Evolutionary conservation across 2,113 vertebrate genomes (phyloP), one percentile per base, ranked within the genome.

Genomic region (Zootoca vivipara): DNA sequence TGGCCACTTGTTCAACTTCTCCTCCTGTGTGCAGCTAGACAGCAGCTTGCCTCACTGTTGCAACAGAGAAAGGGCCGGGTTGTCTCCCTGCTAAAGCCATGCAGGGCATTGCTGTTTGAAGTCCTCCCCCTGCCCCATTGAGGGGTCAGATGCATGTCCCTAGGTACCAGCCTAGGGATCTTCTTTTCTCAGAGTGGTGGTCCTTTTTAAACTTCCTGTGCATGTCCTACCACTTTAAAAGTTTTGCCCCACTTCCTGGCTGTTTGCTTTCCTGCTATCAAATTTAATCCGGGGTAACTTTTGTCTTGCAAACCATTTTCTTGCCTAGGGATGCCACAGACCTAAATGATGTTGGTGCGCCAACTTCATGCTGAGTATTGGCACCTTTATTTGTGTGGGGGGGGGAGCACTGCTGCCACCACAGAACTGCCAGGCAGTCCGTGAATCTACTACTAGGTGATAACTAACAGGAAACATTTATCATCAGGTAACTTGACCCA

Each of bases 1-100:
- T 72, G 89, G 93, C 94, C 94, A 95, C 95, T 94, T 96, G 96
- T 95, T 96, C 95, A 83, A 93, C 70, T 94, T 92, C 94, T 91
- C 83, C 93, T 91, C 88, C 69, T 85, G 93, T 88, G 91, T 93
- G 92, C 94, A 89, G 88, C 78, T 78, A 74, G 78, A 69, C 75
- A 82, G 87, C 58, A 89, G 77, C 83, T 81, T 90, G 28, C 26
- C 83, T 8, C 73, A 42, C 52, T 35, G n/a, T 28, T 46, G 92
- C 86, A 62, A 67, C 67, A 82, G 65, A 85, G 79, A 58, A 42
- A 79, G 22, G 85, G 79, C 65, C 74, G 52, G 9, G 33, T 30
- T 74, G 90, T 64, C 90, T 90, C 86, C 90, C 81, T 77, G 83
- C 86, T 33, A 75, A 64, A 58, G 85, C 77, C 84, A 46, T 46